Conservation (phyloP, 2,113 vertebrate genomes). For the Neofelis nebulosa region DNA sequence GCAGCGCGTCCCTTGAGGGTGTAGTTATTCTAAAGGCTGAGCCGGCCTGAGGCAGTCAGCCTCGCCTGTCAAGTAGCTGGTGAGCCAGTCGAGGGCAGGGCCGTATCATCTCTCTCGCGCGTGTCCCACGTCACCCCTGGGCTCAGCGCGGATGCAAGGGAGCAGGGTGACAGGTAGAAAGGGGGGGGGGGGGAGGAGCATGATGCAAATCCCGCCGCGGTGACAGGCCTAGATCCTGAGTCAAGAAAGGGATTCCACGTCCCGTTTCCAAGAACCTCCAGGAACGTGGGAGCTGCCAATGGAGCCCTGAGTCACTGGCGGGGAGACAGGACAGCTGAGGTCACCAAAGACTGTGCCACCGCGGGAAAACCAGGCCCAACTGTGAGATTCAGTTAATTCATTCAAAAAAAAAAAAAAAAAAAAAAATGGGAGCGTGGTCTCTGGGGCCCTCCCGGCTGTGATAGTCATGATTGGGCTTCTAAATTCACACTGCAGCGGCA, state of each 20-base stretch:
- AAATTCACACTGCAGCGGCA: not conserved
- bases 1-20: not conserved
- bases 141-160: not conserved
- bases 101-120: not conserved
- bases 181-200: accelerated
- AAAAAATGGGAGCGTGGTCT: not conserved
- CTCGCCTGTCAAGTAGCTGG: not conserved
- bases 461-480: not conserved
- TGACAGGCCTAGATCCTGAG: accelerated
- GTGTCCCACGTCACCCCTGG: not conserved
- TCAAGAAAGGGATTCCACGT: not conserved
- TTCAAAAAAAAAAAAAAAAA: not conserved
- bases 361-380: accelerated
- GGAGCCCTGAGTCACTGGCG: not conserved
- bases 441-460: too few relatives aligned
- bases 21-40: not conserved
- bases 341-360: not conserved
- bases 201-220: accelerated
- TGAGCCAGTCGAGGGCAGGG: not conserved
- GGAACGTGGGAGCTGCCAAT: not conserved
- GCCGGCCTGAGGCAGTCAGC: not conserved
- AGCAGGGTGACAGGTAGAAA: not conserved
- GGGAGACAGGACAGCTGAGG: not conserved
- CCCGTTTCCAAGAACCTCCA: not conserved
- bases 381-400: not conserved